Conservation (phyloP, 2,888 invertebrate genomes). For the Dorcus hopei region DNA sequence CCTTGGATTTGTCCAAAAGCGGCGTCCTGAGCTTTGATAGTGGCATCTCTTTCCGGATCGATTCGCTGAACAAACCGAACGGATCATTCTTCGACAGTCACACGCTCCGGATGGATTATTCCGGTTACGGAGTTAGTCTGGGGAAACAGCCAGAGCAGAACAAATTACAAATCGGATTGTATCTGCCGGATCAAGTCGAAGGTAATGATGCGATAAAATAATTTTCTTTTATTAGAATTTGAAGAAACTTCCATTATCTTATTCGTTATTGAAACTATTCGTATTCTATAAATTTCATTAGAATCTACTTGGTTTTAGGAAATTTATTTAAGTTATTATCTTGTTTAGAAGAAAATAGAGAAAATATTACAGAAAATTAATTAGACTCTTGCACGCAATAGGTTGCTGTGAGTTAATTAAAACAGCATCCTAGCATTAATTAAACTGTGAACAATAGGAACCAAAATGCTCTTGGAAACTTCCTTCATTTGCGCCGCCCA, state of each 20-base stretch:
- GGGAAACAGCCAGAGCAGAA: constrained; percentile 51
- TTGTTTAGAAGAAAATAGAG: no score
- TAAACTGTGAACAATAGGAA: no score
- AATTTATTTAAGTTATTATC: no score
- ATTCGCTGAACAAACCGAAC: constrained; percentile 31
- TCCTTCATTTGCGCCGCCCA: no score
- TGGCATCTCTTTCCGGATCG: constrained; percentile 35
- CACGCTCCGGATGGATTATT: constrained; percentile 56
- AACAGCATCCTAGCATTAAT: background rate
- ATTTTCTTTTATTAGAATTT: background rate
- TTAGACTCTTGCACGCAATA: no score
- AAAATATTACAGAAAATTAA: no score
- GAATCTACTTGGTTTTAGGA: no score
- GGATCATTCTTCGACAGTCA: constrained; percentile 53
- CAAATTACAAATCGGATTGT: constrained; percentile 49
- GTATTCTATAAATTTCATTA: no score
- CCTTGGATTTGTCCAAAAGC: constrained; percentile 33
- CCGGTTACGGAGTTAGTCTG: constrained; percentile 54
- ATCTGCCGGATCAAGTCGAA: constrained; percentile 34
- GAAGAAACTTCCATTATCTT: no score
- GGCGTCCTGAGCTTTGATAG: constrained; percentile 35
- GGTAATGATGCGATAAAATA: constrained; percentile 28
- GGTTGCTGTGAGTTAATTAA: background rate
- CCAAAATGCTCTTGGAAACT: no score
- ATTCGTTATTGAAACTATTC: no score